phyloP scores from a whole-genome alignment of 2,113 vertebrate species.

The Bufo gargarizans region DNA sequence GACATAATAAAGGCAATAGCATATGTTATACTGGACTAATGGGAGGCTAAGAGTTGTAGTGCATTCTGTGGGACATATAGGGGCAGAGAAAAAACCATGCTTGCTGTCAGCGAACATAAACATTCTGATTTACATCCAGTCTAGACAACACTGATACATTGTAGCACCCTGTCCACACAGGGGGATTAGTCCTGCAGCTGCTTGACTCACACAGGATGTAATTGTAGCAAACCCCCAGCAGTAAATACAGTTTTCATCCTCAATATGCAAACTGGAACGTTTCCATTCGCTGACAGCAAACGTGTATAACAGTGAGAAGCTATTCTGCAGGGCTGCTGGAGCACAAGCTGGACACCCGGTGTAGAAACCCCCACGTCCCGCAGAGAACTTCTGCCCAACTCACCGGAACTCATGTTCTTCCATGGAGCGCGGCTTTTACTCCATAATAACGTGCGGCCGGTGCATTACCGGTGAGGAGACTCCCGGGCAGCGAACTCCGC shows the following conservation, averaged over 20 bases:
- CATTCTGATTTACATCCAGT: not conserved
- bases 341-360: not conserved
- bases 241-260: not conserved
- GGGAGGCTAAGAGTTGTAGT: no score
- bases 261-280: not conserved
- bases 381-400: conserved; percentile 11
- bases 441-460: not conserved
- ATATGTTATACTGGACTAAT: no score
- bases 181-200: no score
- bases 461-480: not conserved
- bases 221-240: not conserved
- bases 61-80: no score
- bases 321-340: no score
- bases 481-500: not conserved
- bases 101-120: not conserved
- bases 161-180: no score
- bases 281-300: not conserved
- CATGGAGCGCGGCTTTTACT: conserved; percentile 1
- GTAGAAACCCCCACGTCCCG: not conserved
- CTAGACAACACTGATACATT: no score
- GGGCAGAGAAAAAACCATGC: not conserved
- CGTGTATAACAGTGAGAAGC: not conserved
- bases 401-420: conserved; percentile 52
- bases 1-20: no score
- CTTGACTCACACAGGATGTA: no score